These are phyloP conservation scores for Gadus macrocephalus DNA, from an alignment of 2,113 vertebrate genomes.

Conservation along the genomic window DNA sequence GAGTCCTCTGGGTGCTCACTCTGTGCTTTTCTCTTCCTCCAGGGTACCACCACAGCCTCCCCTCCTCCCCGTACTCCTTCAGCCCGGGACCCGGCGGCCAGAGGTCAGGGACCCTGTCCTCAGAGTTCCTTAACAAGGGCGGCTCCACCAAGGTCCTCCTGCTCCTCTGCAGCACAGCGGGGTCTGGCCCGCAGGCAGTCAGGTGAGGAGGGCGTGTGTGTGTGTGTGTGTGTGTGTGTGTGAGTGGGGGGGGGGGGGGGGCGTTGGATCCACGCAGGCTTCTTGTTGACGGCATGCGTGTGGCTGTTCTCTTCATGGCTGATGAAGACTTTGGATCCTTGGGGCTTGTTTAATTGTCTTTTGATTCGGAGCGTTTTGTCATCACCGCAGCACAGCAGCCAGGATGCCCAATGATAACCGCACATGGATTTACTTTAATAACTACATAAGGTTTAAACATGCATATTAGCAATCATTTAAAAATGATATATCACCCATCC, in stretches of 20 bases:
- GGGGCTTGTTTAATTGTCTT: neutral
- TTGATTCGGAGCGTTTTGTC: neutral
- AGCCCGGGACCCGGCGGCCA: slow-evolving; percentile 55
- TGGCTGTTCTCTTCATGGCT: neutral
- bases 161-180: slow-evolving; percentile 82
- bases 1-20: too few relatives aligned
- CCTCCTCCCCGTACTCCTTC: slow-evolving; percentile 69
- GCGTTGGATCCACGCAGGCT: too few relatives aligned
- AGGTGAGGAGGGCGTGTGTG: slow-evolving; percentile 67
- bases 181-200: slow-evolving; percentile 72
- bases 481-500: neutral
- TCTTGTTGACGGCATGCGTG: too few relatives aligned
- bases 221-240: too few relatives aligned
- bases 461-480: neutral
- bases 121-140: slow-evolving; percentile 72
- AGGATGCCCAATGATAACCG: neutral
- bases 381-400: neutral
- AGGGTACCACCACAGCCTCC: slow-evolving; percentile 79
- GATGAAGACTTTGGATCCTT: neutral
- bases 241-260: too few relatives aligned
- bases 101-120: slow-evolving; percentile 67
- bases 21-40: slow-evolving; percentile 13
- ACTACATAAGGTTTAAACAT: neutral
- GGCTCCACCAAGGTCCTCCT: slow-evolving; percentile 72
- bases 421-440: neutral